Percentiles rank a stretch among this genome's conserved stretches.
Conservation (phyloP, 2,797 vertebrate genomes). For the Xiphorhynchus erythropygius region DNA sequence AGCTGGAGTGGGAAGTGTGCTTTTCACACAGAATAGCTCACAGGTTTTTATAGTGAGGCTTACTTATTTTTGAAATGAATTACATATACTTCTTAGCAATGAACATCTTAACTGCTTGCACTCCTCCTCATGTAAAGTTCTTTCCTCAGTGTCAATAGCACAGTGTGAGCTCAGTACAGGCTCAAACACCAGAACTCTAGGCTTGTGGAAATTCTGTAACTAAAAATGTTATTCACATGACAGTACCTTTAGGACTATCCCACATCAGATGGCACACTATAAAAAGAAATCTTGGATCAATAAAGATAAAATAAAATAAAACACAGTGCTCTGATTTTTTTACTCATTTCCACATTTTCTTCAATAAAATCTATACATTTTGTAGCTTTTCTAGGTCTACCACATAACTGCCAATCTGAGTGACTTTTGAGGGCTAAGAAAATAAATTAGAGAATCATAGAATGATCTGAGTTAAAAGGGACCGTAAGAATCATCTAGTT, state of each 20-base stretch:
- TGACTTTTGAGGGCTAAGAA: not conserved
- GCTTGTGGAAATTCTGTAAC: not conserved
- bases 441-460: not conserved
- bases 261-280: not conserved
- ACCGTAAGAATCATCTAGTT: not conserved
- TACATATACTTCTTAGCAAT: not conserved
- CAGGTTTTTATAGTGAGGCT: not conserved
- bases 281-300: not conserved
- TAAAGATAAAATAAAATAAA: not conserved
- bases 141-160: not conserved
- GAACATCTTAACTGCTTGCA: not conserved
- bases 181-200: not conserved
- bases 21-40: not conserved
- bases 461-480: not conserved
- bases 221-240: not conserved
- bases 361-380: not conserved
- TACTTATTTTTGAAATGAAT: not conserved
- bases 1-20: rapidly evolving
- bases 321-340: not conserved
- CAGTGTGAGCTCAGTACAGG: not conserved
- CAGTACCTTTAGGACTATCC: not conserved
- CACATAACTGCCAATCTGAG: not conserved
- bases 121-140: not conserved
- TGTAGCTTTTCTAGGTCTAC: not conserved
- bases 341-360: not conserved